phyloP scores from a whole-genome alignment of 2,888 invertebrate genomes.

The Sinopyrophorus schimmeli region DNA sequence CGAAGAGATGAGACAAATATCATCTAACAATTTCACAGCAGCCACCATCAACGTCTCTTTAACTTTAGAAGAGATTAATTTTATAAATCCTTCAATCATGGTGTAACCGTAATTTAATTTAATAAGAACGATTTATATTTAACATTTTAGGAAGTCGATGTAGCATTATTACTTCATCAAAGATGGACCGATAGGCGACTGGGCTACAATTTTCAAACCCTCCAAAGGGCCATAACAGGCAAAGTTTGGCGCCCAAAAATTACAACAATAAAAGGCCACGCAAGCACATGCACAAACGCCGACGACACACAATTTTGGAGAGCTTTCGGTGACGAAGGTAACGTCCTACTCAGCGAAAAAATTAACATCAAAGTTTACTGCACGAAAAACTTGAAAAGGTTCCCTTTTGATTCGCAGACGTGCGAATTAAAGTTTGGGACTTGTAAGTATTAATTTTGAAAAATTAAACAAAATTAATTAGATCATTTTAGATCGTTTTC shows the following conservation, averaged over 20 bases:
- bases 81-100: constrained; percentile 36
- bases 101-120: constrained; percentile 31
- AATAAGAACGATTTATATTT: constrained; percentile 9
- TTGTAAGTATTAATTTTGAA: constrained; percentile 36
- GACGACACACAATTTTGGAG: constrained; percentile 45
- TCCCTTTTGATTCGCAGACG: constrained; percentile 44
- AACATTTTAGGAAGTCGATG: constrained; percentile 38
- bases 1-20: constrained; percentile 36
- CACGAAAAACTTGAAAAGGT: constrained; percentile 38
- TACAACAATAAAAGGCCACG: constrained; percentile 36
- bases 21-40: constrained; percentile 29
- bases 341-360: constrained; percentile 43
- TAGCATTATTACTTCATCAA: constrained; percentile 40
- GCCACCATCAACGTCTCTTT: constrained; percentile 42
- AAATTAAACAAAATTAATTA: neutral
- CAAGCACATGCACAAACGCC: constrained; percentile 23
- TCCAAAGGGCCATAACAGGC: constrained; percentile 41
- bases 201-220: constrained; percentile 39
- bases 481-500: constrained; percentile 42
- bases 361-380: constrained; percentile 35
- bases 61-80: constrained; percentile 35
- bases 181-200: constrained; percentile 44
- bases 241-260: constrained; percentile 47
- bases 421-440: constrained; percentile 45
- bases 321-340: constrained; percentile 42